A percentile compares a stretch with the other conserved stretches of the same genome.
phyloP scores from a whole-genome alignment of 1,140 invertebrate genomes.

The Megalopta genalis region DNA sequence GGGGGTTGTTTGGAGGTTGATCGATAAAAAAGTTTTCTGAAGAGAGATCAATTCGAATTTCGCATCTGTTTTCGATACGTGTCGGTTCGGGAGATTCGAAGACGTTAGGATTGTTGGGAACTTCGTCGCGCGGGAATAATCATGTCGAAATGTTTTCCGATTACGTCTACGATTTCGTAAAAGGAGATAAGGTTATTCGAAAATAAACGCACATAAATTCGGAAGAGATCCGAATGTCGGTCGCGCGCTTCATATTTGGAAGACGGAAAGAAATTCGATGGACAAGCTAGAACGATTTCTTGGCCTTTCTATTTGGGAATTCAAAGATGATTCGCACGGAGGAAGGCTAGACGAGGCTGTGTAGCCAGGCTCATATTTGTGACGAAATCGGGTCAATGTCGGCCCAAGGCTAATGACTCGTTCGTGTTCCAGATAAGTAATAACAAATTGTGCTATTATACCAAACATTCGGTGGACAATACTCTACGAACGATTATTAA shows the following conservation, averaged over 20 bases:
- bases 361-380: constrained; percentile 22
- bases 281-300: not conserved
- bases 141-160: not conserved
- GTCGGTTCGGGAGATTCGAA: not conserved
- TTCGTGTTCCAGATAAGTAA: constrained; percentile 64
- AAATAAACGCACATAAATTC: not conserved
- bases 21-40: not conserved
- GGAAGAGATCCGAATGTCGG: not conserved
- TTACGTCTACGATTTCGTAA: not conserved
- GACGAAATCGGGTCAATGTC: constrained; percentile 75
- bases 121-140: not conserved
- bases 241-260: not conserved
- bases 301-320: constrained; percentile 12
- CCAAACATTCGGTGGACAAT: not conserved
- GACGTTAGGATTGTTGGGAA: not conserved
- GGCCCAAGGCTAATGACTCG: constrained; percentile 67
- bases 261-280: too few relatives aligned
- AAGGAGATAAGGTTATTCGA: not conserved
- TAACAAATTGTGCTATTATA: not conserved
- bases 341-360: constrained; percentile 14
- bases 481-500: not conserved
- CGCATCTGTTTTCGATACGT: not conserved
- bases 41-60: not conserved
- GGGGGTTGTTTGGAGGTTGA: not conserved
- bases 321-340: constrained; percentile 15